Percentiles rank a stretch among this genome's conserved stretches.
These are phyloP conservation scores for Brachionus asplanchnoidis DNA, from an alignment of 1,140 invertebrate genomes.

Conservation along the genomic window DNA sequence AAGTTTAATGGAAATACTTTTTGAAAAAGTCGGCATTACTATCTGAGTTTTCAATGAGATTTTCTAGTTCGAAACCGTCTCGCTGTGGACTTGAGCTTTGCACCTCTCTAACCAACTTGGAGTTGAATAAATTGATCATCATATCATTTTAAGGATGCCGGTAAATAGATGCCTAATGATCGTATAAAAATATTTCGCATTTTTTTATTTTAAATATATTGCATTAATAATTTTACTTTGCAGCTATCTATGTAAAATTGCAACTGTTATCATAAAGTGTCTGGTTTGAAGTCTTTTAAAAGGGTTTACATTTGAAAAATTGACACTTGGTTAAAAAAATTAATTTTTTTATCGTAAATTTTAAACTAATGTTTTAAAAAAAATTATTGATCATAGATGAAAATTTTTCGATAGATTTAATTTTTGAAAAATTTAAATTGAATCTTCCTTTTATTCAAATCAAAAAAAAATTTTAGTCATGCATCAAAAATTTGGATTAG, in stretches of 20 bases:
- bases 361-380: no score
- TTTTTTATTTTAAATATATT: neutral
- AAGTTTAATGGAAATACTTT: neutral
- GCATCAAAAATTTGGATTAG: no score
- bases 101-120: neutral
- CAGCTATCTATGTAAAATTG: neutral
- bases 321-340: no score
- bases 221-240: neutral
- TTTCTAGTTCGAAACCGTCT: slow-evolving; percentile 29
- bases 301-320: no score
- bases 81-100: neutral
- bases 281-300: no score
- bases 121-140: neutral
- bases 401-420: no score
- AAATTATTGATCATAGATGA: no score
- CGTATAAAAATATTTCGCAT: neutral
- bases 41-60: neutral
- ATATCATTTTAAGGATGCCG: neutral
- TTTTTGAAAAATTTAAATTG: no score
- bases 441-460: no score
- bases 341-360: no score
- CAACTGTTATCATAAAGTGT: neutral
- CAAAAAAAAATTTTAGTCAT: no score
- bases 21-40: neutral
- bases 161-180: neutral